Conservation (phyloP, 2,797 vertebrate genomes). For the Sebastolobus alascanus region DNA sequence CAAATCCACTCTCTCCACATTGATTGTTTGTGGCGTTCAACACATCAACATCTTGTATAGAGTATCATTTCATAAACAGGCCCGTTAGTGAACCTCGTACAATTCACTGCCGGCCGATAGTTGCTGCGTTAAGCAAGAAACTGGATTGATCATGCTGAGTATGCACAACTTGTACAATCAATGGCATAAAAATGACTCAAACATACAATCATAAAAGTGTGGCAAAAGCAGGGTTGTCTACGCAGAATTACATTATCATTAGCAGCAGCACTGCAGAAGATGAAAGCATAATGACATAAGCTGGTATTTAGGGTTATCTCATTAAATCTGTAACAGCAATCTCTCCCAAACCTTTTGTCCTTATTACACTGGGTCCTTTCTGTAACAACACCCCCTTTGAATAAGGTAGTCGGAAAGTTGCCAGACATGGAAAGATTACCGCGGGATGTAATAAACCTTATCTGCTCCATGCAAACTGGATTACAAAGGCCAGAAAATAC, state of each 20-base stretch:
- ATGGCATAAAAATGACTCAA: conserved; percentile 48
- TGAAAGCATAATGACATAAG: conserved; percentile 34
- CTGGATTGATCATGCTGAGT: conserved; percentile 47
- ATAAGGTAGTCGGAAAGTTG: conserved; percentile 54
- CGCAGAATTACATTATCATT: conserved; percentile 2
- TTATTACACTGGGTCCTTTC: conserved; percentile 4
- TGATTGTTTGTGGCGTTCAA: conserved; percentile 40
- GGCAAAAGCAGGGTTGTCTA: conserved; percentile 1
- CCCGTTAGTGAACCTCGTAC: conserved; percentile 22
- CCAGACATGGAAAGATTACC: conserved; percentile 76
- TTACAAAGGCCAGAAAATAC: conserved; percentile 81
- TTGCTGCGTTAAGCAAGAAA: conserved; percentile 65
- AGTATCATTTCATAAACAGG: conserved; percentile 49
- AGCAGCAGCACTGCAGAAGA: conserved; percentile 25
- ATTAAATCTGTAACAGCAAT: conserved; percentile 45
- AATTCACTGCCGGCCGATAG: conserved; percentile 24
- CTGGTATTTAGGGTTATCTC: conserved; percentile 48
- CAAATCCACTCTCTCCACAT: conserved; percentile 35
- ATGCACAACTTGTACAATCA: conserved; percentile 46
- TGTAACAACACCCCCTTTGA: conserved; percentile 27
- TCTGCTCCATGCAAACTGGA: conserved; percentile 79
- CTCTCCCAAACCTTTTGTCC: conserved; percentile 33
- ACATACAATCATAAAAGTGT: conserved; percentile 5
- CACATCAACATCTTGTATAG: conserved; percentile 29
- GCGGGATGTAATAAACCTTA: conserved; percentile 77